Conservation (phyloP, 2,888 invertebrate genomes). For the Chydorus sphaericus region DNA sequence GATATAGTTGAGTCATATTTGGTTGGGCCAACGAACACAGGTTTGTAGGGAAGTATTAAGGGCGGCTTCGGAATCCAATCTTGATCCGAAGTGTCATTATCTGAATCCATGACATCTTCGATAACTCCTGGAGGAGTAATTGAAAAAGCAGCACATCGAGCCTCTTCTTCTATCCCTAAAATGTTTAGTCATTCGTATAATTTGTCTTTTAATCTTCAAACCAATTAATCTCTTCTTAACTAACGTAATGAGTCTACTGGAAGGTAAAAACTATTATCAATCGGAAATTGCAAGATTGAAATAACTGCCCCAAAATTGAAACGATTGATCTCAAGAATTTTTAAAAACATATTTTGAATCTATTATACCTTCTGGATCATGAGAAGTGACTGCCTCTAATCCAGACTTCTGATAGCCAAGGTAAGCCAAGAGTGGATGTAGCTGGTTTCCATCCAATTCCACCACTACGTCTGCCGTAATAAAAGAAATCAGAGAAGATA, state of each 20-base stretch:
- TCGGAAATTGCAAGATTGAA: slow-evolving; percentile 74
- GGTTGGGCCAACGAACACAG: slow-evolving; percentile 9
- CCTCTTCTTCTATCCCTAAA: slow-evolving; percentile 36
- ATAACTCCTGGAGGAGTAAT: slow-evolving; percentile 15
- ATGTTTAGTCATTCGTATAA: too few relatives aligned
- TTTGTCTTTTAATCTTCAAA: too few relatives aligned
- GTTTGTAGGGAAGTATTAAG: slow-evolving; percentile 10
- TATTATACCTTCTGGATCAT: slow-evolving; percentile 51
- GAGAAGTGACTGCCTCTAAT: slow-evolving; percentile 51
- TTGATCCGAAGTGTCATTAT: slow-evolving; percentile 17
- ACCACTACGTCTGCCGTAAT: slow-evolving; percentile 56
- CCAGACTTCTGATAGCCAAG: slow-evolving; percentile 44
- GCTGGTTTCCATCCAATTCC: slow-evolving; percentile 60
- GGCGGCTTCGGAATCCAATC: slow-evolving; percentile 20
- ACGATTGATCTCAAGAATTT: background rate
- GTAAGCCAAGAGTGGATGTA: slow-evolving; percentile 81
- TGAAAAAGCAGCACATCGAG: slow-evolving; percentile 15
- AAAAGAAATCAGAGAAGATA: background rate
- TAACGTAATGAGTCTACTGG: too few relatives aligned
- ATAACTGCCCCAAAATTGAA: slow-evolving; percentile 44
- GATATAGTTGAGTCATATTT: slow-evolving; percentile 10
- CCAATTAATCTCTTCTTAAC: too few relatives aligned
- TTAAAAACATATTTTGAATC: background rate
- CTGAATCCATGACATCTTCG: slow-evolving; percentile 7
- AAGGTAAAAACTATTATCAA: too few relatives aligned